Evolutionary conservation across 2,888 invertebrate genomes (phyloP), one percentile per base, ranked within the genome.

Genomic region (Clusia tigrina): DNA sequence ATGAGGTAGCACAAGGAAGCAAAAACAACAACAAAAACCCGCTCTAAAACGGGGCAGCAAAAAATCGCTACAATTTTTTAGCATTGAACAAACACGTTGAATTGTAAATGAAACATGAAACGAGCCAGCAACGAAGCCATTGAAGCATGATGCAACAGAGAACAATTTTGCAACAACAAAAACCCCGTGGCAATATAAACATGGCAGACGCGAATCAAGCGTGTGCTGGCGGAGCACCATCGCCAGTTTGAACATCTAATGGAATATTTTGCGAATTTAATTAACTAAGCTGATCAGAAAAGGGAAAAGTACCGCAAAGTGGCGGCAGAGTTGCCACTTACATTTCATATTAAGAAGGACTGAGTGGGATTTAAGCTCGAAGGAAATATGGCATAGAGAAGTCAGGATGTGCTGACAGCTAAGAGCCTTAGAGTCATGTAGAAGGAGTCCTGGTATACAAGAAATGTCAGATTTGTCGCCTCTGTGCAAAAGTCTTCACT

Each of bases 91-190:
- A 68, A 72, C 69, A 51, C 69, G 73, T 66, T 73, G 73, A 73
- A 70, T 76, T 76, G 73, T 62, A 70, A 70, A 65, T 65, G 64
- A 76, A 76, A 71, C 73, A 74, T 69, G 66, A 42, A 3, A 42
- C 10, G 12, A 32, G 12, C 9, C 3, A 17, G 42, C 42, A 42
- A 42, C 32, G 32, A 32, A 6, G 15, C 12, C 42, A 15, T n/a
- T 6, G 69, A 68, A 63, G 66, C 71, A 70, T 70, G 74, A 73
- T 74, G 75, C 73, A 73, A 71, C 74, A 73, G 73, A 71, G 74
- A 73, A 76, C 73, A 73, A 70, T 73, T 71, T n/a, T n/a, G 42
- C 42, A 42, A 42, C 42, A 15, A n/a, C 6, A 42, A 42, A 3
- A n/a, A n/a, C n/a, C n/a, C n/a, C n/a, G n/a, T n/a, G n/a, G n/a